These are phyloP conservation scores for Conus ventricosus DNA, from an alignment of 1,140 invertebrate genomes.

Conservation along the genomic window DNA sequence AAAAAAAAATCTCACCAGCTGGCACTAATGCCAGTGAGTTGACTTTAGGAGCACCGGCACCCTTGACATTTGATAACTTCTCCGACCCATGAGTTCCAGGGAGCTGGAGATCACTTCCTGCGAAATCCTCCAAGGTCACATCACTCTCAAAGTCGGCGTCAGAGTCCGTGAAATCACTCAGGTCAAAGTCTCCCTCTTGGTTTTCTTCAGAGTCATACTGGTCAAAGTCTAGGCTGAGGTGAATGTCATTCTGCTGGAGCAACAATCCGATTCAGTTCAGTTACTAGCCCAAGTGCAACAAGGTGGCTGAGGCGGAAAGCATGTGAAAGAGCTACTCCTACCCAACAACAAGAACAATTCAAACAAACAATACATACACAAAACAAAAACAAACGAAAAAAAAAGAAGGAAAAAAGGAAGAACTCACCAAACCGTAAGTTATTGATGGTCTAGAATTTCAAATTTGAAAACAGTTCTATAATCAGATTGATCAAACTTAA, in stretches of 20 bases:
- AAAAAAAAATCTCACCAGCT: conserved; percentile 8
- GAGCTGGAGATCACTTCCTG: neutral
- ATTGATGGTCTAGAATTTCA: too few species aligned
- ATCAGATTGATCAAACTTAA: too few species aligned
- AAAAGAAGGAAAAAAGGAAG: too few species aligned
- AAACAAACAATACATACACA: too few species aligned
- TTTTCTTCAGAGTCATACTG: conserved; percentile 24
- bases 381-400: too few species aligned
- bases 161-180: conserved; percentile 12
- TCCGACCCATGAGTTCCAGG: neutral
- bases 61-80: neutral
- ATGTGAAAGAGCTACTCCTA: too few species aligned
- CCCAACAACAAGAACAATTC: too few species aligned
- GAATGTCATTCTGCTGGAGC: neutral
- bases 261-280: too few species aligned
- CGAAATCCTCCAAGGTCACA: conserved; percentile 21
- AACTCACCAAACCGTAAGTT: too few species aligned
- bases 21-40: conserved; percentile 14
- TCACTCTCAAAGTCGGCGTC: conserved; percentile 32
- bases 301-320: too few species aligned
- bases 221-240: neutral
- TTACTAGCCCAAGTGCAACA: too few species aligned
- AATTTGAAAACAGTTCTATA: too few species aligned
- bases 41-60: neutral
- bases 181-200: conserved; percentile 11